phyloP scores from a whole-genome alignment of 1,140 invertebrate genomes.

The Holotrichia oblita region DNA sequence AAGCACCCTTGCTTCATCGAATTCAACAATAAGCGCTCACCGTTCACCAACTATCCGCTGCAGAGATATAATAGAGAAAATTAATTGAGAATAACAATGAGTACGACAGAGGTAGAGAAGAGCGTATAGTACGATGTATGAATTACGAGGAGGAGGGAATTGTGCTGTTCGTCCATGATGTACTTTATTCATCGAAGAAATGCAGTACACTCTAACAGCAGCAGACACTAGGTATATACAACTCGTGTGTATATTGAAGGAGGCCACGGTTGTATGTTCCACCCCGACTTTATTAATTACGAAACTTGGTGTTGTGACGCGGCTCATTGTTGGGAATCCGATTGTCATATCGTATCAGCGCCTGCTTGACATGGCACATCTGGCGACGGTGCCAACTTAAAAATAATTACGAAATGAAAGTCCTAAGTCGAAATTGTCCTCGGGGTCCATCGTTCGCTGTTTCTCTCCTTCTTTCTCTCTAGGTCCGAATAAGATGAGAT shows the following conservation, averaged over 20 bases:
- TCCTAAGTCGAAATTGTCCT: constrained; percentile 35
- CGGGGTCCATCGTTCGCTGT: constrained; percentile 13
- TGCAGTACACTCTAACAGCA: not conserved
- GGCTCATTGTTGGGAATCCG: constrained; percentile 50
- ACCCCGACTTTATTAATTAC: constrained; percentile 59
- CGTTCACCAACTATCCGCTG: constrained; percentile 1
- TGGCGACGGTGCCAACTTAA: constrained; percentile 48
- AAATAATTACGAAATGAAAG: constrained; percentile 48
- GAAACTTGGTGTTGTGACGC: constrained; percentile 57
- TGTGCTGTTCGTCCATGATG: not conserved
- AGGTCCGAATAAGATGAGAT: constrained; percentile 21
- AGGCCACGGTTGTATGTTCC: constrained; percentile 18
- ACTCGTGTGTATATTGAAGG: not conserved
- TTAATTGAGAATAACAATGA: constrained; percentile 26
- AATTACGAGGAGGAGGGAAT: constrained; percentile 21
- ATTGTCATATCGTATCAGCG: constrained; percentile 57
- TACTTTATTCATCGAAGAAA: constrained; percentile 16
- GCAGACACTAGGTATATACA: not conserved
- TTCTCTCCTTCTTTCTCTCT: not conserved
- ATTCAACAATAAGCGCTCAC: not conserved
- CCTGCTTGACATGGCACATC: constrained; percentile 54
- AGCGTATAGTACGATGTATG: not conserved
- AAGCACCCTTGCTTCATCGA: not conserved
- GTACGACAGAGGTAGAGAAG: not conserved
- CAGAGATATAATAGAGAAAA: constrained; percentile 18